Evolutionary conservation across 2,797 vertebrate species (phyloP).

Genomic region (Pantherophis alleghaniensis): DNA sequence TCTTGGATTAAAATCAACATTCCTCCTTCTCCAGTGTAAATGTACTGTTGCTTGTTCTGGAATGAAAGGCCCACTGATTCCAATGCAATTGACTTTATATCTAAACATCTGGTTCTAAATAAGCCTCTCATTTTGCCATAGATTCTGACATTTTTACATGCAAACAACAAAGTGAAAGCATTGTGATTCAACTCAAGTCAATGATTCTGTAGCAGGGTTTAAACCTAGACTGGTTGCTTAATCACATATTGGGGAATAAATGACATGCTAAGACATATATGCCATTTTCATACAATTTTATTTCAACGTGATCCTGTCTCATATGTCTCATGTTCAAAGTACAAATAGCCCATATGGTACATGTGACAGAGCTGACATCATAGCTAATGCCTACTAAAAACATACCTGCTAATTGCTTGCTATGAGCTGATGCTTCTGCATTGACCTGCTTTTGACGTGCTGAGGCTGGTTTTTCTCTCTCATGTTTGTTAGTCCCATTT

Average conservation of each 20-base stretch:
- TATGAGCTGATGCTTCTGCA: conserved; percentile 69
- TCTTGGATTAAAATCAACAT: neutral
- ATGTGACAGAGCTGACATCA: neutral
- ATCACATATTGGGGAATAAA: neutral
- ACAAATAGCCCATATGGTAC: neutral
- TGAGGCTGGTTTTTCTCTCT: conserved; percentile 77
- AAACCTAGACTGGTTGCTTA: neutral
- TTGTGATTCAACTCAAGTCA: neutral
- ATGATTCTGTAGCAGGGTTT: too few species aligned
- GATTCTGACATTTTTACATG: neutral
- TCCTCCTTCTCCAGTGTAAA: too few species aligned
- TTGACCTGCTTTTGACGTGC: conserved; percentile 81
- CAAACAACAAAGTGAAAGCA: neutral
- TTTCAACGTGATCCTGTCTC: neutral
- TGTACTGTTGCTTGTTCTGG: neutral
- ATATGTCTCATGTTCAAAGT: neutral
- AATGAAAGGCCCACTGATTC: neutral
- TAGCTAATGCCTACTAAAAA: neutral
- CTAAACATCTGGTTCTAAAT: neutral
- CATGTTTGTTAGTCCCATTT: conserved; percentile 76
- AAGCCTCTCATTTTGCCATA: neutral
- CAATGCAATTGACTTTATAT: neutral
- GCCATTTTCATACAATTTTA: neutral
- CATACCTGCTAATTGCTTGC: conserved; percentile 75
- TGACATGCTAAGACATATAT: neutral